Base-by-base conservation (phyloP, 2,113 vertebrate species). In the Bujurquina vittata region DNA sequence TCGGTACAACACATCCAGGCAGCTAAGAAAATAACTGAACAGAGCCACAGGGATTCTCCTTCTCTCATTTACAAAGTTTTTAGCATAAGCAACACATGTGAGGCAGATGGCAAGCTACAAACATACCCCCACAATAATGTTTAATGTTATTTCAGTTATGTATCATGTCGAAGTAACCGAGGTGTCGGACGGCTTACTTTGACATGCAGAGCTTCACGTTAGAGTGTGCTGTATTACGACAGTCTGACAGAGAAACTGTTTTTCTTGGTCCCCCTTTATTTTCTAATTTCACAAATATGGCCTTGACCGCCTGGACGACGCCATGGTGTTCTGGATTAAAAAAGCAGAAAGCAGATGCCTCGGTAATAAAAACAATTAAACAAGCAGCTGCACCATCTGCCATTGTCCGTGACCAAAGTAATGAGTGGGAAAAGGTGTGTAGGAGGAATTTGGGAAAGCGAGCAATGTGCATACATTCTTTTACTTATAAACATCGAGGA, bases 351-450 rank as follows among this genome's bases (percentile, higher is more conserved):
- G 81, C 93, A 95, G 93, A 93, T 93, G 94, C 80, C 87, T 81
- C 18, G 1, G 76, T 91, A 92, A 94, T 93, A 92, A 92, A 93
- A 89, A 90, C 90, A 94, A 94, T 94, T 93, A 91, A 88, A 88
- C 59, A 58, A 35, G 80, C 93, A 92, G 86, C 92, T 92, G 91
- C 74, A 75, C 92, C 85, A 90, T 92, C 92, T 93, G 93, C 85
- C 84, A 63, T 83, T 83, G 78, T 85, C 83, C 63, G 29, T 92
- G 92, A 88, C 86, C 75, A 54, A 91, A 88, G 85, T 85, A 91
- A 93, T 89, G 81, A 92, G 75, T 61, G 79, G 83, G n/a, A 87
- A 82, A 84, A 83, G 43, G 54, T 85, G 73, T 61, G 18, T 22
- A 67, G 77, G 78, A 82, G 62, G 75, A 73, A 80, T 88, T 81